phyloP scores from a whole-genome alignment of 2,888 invertebrate species.

The Harmothoe impar region DNA sequence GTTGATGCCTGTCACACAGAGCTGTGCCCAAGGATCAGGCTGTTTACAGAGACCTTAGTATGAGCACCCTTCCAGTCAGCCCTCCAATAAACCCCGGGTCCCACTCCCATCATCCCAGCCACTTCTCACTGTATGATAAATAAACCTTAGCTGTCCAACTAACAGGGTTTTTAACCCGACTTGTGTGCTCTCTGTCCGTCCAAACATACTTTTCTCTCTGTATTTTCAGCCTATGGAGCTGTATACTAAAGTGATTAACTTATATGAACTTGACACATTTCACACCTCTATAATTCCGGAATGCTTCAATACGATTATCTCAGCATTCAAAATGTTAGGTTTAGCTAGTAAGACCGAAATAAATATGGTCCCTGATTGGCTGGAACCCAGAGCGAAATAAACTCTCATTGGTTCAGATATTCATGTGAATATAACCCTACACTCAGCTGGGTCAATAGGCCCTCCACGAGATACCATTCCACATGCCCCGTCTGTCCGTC shows the following conservation, averaged over 20 bases:
- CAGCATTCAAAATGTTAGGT: too few species aligned
- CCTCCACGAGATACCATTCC: too few species aligned
- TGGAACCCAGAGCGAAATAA: too few species aligned
- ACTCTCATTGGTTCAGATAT: too few species aligned
- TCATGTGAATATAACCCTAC: too few species aligned
- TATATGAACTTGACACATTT: background rate
- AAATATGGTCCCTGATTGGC: too few species aligned
- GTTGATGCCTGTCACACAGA: slow-evolving; percentile 23
- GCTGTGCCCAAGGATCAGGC: background rate
- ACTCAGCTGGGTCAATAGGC: too few species aligned
- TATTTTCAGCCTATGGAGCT: background rate
- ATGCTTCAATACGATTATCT: too few species aligned
- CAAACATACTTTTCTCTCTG: slow-evolving; percentile 7
- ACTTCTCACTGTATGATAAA: slow-evolving; percentile 10
- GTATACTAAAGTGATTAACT: background rate
- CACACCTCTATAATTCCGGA: background rate
- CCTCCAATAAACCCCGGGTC: slow-evolving; percentile 15
- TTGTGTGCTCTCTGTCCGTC: background rate
- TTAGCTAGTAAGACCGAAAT: too few species aligned
- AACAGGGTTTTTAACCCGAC: background rate
- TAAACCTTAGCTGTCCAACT: slow-evolving; percentile 5
- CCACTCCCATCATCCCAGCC: background rate
- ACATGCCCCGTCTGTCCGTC: too few species aligned
- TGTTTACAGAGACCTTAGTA: slow-evolving; percentile 22
- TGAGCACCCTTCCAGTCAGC: background rate